Evolutionary conservation across 2,888 invertebrate species (phyloP).

Genomic region (Pimpla rufipes): DNA sequence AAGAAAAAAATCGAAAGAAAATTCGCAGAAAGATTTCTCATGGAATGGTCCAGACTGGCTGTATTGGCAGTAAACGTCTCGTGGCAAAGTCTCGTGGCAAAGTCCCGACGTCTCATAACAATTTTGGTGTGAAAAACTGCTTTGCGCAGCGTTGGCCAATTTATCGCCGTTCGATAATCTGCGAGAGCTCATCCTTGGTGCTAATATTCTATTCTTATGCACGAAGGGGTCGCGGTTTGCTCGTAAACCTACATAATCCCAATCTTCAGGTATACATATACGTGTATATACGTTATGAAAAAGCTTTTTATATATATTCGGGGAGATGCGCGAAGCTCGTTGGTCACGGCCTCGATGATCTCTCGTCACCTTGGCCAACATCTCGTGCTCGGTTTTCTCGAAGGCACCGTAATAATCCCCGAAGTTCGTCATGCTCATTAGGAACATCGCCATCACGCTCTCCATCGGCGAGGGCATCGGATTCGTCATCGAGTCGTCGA

Average conservation of each 20-base stretch:
- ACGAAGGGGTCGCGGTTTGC: slow-evolving; percentile 40
- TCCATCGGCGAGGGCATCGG: slow-evolving; percentile 97
- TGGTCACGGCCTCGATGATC: neutral
- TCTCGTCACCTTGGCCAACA: slow-evolving; percentile 92
- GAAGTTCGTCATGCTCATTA: slow-evolving; percentile 99
- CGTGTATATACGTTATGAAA: neutral
- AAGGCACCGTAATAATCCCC: slow-evolving; percentile 97
- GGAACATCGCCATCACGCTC: slow-evolving; percentile 98
- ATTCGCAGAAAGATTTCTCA: too few relatives aligned
- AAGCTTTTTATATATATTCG: slow-evolving; percentile 54
- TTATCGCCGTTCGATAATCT: slow-evolving; percentile 27
- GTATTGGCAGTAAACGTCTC: too few relatives aligned
- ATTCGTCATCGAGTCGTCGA: slow-evolving; percentile 93
- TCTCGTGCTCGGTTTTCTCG: slow-evolving; percentile 94
- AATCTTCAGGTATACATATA: neutral
- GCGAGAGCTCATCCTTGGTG: slow-evolving; percentile 9
- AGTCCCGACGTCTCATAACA: neutral
- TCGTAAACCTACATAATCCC: slow-evolving; percentile 68
- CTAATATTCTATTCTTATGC: slow-evolving; percentile 52
- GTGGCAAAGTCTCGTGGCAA: too few relatives aligned
- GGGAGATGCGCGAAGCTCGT: slow-evolving; percentile 9
- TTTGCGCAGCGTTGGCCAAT: slow-evolving; percentile 39
- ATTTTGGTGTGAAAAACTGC: neutral
- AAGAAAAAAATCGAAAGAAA: too few relatives aligned
- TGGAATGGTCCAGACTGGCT: too few relatives aligned